A percentile compares a stretch with the other conserved stretches of the same genome.
These are phyloP conservation scores for Ochropacha duplaris DNA, from an alignment of 2,888 invertebrate species.

Conservation along the genomic window DNA sequence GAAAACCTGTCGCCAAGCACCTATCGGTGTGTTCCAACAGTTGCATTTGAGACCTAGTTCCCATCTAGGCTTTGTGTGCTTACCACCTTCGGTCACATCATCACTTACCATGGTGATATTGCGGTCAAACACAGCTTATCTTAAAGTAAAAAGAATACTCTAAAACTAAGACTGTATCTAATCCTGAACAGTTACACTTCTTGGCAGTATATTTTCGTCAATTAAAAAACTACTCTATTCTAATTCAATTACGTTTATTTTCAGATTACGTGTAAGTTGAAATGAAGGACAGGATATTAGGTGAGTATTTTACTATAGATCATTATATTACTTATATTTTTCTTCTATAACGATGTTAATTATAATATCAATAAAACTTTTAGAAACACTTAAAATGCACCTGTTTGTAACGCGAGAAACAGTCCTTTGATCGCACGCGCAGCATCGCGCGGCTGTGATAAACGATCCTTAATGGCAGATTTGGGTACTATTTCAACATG, in stretches of 20 bases:
- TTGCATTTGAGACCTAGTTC: too few relatives aligned
- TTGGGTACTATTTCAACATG: conserved; percentile 4
- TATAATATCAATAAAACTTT: conserved; percentile 10
- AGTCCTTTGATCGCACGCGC: conserved; percentile 22
- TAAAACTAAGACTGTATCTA: too few relatives aligned
- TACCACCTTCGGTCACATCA: too few relatives aligned
- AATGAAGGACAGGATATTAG: conserved; percentile 69
- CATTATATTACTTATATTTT: not conserved
- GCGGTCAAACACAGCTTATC: too few relatives aligned
- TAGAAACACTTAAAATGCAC: conserved; percentile 2
- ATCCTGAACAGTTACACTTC: too few relatives aligned
- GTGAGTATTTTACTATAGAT: conserved; percentile 19
- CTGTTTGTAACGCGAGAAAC: conserved; percentile 14
- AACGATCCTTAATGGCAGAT: conserved; percentile 1
- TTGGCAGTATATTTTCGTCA: too few relatives aligned
- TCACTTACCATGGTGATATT: too few relatives aligned
- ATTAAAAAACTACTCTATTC: not conserved
- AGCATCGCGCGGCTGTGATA: conserved; percentile 13
- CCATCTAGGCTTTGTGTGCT: too few relatives aligned
- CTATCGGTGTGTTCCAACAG: too few relatives aligned
- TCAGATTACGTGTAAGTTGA: conserved; percentile 60
- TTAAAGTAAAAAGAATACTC: too few relatives aligned
- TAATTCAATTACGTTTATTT: conserved; percentile 29
- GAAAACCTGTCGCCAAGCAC: too few relatives aligned
- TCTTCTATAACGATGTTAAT: not conserved